These are phyloP conservation scores for Steromphala cineraria DNA, from an alignment of 2,888 invertebrate genomes.

Conservation along the genomic window DNA sequence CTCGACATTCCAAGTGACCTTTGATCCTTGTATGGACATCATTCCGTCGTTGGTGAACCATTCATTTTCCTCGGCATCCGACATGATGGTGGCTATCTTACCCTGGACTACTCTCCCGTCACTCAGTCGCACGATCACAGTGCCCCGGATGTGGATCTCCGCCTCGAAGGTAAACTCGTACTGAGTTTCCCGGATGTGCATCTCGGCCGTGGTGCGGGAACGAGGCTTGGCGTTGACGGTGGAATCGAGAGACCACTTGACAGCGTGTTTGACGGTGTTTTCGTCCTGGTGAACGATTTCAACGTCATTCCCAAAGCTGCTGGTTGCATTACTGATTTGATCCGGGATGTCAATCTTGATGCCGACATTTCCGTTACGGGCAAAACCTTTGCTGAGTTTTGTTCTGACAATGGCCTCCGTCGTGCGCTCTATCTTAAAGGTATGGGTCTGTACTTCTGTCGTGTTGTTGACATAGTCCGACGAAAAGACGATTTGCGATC, in stretches of 20 bases:
- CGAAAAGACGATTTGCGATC: background rate
- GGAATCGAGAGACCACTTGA: slow-evolving; percentile 10
- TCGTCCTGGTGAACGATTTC: background rate
- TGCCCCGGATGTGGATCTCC: background rate
- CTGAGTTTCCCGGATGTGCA: background rate
- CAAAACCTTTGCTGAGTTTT: background rate
- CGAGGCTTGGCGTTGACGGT: background rate
- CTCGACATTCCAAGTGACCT: background rate
- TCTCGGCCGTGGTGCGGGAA: background rate
- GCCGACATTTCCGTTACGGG: background rate
- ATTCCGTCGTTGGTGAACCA: background rate
- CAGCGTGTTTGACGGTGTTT: background rate
- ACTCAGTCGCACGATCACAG: background rate
- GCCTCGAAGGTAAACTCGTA: background rate
- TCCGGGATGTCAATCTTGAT: background rate
- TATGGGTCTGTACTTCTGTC: background rate
- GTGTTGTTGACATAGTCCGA: background rate
- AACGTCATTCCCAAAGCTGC: background rate
- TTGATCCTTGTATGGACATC: background rate
- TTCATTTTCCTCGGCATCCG: background rate
- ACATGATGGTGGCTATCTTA: background rate
- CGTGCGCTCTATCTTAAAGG: background rate
- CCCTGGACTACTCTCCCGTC: background rate
- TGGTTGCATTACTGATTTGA: background rate
- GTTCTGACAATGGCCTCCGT: background rate